phyloP scores from a whole-genome alignment of 1,140 invertebrate genomes.

The Planococcus citri region DNA sequence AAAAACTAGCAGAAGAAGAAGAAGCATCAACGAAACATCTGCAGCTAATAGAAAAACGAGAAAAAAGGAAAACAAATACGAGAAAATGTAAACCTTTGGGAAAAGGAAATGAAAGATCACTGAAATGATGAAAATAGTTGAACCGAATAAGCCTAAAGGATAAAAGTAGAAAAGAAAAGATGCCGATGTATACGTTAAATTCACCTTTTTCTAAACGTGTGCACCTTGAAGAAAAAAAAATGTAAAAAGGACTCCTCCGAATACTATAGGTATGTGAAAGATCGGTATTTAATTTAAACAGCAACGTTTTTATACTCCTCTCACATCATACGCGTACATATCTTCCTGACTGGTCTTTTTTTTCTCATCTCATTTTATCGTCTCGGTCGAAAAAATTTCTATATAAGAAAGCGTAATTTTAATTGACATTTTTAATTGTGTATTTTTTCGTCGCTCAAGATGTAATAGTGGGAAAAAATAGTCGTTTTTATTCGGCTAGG shows the following conservation, averaged over 20 bases:
- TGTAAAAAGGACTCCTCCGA: too few relatives aligned
- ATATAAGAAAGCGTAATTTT: too few relatives aligned
- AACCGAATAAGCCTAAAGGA: neutral
- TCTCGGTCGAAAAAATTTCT: too few relatives aligned
- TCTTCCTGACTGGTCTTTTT: too few relatives aligned
- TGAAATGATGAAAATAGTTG: neutral
- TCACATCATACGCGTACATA: too few relatives aligned
- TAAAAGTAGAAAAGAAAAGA: constrained; percentile 8
- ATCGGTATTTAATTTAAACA: neutral
- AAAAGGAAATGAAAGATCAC: constrained; percentile 3
- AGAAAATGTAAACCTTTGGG: neutral
- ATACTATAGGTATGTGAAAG: too few relatives aligned
- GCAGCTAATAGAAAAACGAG: neutral
- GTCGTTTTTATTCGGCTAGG: too few relatives aligned
- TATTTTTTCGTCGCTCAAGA: too few relatives aligned
- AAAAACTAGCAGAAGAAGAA: neutral
- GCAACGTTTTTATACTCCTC: too few relatives aligned
- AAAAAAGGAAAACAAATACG: neutral
- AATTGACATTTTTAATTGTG: too few relatives aligned
- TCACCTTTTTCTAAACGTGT: neutral
- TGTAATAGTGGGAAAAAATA: too few relatives aligned
- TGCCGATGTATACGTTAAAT: neutral
- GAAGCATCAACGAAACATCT: neutral
- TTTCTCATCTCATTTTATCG: too few relatives aligned
- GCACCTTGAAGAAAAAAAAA: neutral